A percentile compares a stretch with the other conserved stretches of the same genome.
These are phyloP conservation scores for Megastigmus dorsalis DNA, from an alignment of 2,888 invertebrate species.

Conservation along the genomic window DNA sequence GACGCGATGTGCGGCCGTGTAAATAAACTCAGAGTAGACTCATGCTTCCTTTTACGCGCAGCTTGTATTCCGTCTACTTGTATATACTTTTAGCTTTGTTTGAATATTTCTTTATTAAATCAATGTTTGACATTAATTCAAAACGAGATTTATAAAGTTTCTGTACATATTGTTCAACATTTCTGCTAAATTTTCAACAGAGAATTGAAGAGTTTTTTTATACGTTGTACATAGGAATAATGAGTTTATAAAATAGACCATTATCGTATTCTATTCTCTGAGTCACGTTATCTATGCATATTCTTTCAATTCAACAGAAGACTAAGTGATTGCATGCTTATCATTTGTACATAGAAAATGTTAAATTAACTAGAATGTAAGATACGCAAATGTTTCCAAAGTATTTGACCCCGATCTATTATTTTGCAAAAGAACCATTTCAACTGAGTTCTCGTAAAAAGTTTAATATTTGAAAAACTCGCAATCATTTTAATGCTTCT, in stretches of 20 bases:
- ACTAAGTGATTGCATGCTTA: no score
- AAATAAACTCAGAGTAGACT: slow-evolving; percentile 52
- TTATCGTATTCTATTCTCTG: not conserved
- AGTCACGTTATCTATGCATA: not conserved
- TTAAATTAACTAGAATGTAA: no score
- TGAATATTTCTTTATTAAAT: not conserved
- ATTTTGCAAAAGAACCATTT: no score
- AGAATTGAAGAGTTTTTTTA: no score
- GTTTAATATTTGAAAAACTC: not conserved
- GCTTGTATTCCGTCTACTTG: slow-evolving; percentile 41
- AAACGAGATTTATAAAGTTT: not conserved
- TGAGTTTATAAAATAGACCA: not conserved
- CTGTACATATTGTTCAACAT: not conserved
- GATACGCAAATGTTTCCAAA: no score
- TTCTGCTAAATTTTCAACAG: not conserved
- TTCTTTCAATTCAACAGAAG: slow-evolving; percentile 10
- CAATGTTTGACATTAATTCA: not conserved
- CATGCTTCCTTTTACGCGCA: slow-evolving; percentile 41
- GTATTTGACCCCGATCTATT: no score
- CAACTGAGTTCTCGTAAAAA: not conserved
- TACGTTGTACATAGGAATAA: not conserved
- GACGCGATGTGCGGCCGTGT: slow-evolving; percentile 68
- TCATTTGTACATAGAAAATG: no score
- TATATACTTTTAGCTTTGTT: slow-evolving; percentile 27
- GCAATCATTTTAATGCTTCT: slow-evolving; percentile 19